These are phyloP conservation scores for Periophthalmus magnuspinnatus DNA, from an alignment of 2,797 vertebrate genomes.

Conservation along the genomic window DNA sequence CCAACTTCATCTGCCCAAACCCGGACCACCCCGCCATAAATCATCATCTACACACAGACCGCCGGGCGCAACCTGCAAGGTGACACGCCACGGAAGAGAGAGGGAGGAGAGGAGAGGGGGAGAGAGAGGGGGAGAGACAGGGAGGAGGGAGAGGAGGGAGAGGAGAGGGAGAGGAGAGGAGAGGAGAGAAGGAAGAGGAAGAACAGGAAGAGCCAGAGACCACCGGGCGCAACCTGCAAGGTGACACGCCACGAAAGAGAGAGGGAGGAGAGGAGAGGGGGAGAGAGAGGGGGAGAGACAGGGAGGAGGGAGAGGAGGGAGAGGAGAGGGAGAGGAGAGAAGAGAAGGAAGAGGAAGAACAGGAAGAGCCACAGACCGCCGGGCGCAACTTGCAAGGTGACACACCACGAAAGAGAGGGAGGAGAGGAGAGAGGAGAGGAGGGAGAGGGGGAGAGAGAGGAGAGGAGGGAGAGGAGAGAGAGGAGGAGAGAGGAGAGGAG, in stretches of 20 bases:
- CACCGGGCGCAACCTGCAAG: too few species aligned
- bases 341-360: too few species aligned
- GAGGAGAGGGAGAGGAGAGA: neutral
- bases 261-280: constrained; percentile 35
- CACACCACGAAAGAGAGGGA: too few species aligned
- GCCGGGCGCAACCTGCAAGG: constrained; percentile 36
- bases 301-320: neutral
- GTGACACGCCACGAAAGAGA: constrained; percentile 59
- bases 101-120: neutral
- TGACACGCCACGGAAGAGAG: too few species aligned
- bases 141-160: neutral
- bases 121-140: too few species aligned
- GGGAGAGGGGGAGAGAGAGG: neutral
- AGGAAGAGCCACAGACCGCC: too few species aligned
- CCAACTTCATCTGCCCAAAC: constrained; percentile 49
- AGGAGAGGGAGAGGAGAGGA: too few species aligned
- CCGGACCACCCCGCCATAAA: constrained; percentile 56
- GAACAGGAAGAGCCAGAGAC: neutral
- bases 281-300: neutral
- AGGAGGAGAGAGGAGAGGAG: neutral
- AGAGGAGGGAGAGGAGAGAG: neutral
- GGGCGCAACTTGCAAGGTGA: too few species aligned
- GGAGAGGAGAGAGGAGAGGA: constrained; percentile 30
- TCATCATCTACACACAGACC: constrained; percentile 65
- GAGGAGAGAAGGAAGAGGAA: neutral